Conservation (phyloP, 2,797 vertebrate genomes). For the Periparus ater region DNA sequence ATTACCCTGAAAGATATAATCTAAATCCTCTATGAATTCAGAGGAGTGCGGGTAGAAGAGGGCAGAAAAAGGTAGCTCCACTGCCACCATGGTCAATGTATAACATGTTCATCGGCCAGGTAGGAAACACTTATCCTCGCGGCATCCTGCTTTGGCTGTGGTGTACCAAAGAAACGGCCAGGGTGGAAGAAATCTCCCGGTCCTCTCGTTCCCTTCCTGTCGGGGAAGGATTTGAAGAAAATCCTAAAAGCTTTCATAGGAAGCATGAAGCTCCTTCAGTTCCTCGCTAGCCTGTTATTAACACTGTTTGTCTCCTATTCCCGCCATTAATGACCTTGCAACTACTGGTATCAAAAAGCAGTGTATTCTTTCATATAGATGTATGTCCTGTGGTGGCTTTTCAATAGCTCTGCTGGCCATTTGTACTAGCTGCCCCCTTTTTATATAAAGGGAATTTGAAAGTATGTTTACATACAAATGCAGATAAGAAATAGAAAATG, state of each 20-base stretch:
- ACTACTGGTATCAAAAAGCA: background rate
- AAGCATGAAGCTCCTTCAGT: conserved; percentile 10
- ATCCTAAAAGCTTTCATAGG: conserved; percentile 35
- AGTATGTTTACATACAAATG: conserved; percentile 38
- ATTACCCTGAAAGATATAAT: background rate
- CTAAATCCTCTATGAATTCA: background rate
- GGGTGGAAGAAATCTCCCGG: background rate
- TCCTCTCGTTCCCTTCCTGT: background rate
- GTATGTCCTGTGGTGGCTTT: conserved; percentile 52
- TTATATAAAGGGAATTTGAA: background rate
- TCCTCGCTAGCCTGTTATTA: conserved; percentile 51
- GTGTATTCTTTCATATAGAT: conserved; percentile 30
- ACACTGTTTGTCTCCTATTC: conserved; percentile 59
- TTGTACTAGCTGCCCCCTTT: conserved; percentile 32
- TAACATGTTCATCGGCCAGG: background rate
- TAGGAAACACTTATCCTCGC: background rate
- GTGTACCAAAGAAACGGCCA: background rate
- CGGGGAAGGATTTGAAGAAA: conserved; percentile 54
- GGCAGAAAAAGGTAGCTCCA: background rate
- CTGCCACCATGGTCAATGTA: background rate
- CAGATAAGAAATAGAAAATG: background rate
- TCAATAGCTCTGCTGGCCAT: conserved; percentile 59
- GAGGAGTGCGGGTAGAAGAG: background rate
- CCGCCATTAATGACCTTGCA: conserved; percentile 64
- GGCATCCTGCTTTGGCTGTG: background rate